These are phyloP conservation scores for Cebidichthys violaceus DNA, from an alignment of 2,113 vertebrate species.

Conservation along the genomic window DNA sequence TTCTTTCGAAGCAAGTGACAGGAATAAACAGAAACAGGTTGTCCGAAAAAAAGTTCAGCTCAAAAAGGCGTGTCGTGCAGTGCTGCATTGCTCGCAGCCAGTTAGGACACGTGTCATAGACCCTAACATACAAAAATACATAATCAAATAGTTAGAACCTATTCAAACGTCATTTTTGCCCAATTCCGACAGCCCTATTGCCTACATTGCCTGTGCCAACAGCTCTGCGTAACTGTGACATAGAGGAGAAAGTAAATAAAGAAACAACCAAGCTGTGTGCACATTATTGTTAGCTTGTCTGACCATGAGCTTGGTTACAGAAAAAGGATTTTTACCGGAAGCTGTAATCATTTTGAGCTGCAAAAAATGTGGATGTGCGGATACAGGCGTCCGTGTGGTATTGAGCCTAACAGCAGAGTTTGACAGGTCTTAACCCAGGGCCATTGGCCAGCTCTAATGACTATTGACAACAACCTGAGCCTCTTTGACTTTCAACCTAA, in stretches of 20 bases:
- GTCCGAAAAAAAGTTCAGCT: no score
- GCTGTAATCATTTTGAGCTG: slow-evolving; percentile 32
- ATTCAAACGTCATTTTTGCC: neutral
- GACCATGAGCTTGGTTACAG: slow-evolving; percentile 12
- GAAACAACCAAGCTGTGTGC: slow-evolving; percentile 7
- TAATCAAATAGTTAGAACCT: neutral
- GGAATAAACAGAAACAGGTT: no score
- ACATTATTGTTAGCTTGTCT: slow-evolving; percentile 4
- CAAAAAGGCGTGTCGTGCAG: no score
- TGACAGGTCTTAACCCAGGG: slow-evolving; percentile 69
- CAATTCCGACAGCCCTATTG: neutral
- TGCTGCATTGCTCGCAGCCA: neutral
- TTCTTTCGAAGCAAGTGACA: neutral
- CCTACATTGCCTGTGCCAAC: slow-evolving; percentile 1
- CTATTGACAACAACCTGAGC: slow-evolving; percentile 82
- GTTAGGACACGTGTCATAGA: neutral
- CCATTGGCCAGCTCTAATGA: slow-evolving; percentile 76
- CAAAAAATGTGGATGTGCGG: slow-evolving; percentile 51
- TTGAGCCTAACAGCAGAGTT: slow-evolving; percentile 63
- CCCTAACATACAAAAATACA: neutral
- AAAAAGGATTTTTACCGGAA: slow-evolving; percentile 14
- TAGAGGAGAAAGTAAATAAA: slow-evolving; percentile 10
- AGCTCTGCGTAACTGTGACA: slow-evolving; percentile 24
- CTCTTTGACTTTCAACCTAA: slow-evolving; percentile 82
- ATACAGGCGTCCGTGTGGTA: slow-evolving; percentile 48